Evolutionary conservation across 2,797 vertebrate genomes (phyloP), one percentile per base, ranked within the genome.

Genomic region (Echeneis naucrates): DNA sequence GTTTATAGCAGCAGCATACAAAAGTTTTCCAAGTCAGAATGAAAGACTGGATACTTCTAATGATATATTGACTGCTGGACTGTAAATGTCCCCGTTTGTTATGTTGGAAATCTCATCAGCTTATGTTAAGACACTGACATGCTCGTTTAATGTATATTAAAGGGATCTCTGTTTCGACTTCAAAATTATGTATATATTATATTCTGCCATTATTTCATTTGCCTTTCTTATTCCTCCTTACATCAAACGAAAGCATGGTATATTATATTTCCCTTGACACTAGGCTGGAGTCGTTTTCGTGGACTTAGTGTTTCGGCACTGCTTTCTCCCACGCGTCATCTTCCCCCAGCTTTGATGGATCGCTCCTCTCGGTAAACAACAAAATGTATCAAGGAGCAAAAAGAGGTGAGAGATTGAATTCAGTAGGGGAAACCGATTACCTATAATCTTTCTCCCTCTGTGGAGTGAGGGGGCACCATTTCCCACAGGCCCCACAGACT

Each of bases 301-400:
- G 56, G 71, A 69, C 52, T 64, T 66, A 44, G 54, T 77, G 59
- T 63, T 77, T 67, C 77, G 73, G 60, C 76, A 59, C 69, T 52
- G 62, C 57, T 73, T 72, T 77, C 65, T 73, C 70, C 63, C 55
- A 60, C 10, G 13, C 74, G 77, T 79, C 81, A 80, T 85, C 82
- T 72, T 84, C 69, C 69, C 42, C 40, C 53, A 38, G 67, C 72
- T 87, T 83, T 89, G 79, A 85, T 80, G 73, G 86, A 88, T 88
- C 42, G n/a, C 64, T 86, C 71, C 62, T 78, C 77, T 79, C 72
- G 54, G 85, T 85, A 87, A 91, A 88, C 78, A 86, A 82, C 72
- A 84, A 80, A 85, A 66, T 82, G 63, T 78, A 80, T 84, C 67
- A 78, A 61, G 71, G 66, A 75, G 72, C 68, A 75, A 80, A 84